Evolutionary conservation across 1,140 invertebrate genomes (phyloP), one percentile per base, ranked within the genome.

Genomic region (Araneus ventricosus): DNA sequence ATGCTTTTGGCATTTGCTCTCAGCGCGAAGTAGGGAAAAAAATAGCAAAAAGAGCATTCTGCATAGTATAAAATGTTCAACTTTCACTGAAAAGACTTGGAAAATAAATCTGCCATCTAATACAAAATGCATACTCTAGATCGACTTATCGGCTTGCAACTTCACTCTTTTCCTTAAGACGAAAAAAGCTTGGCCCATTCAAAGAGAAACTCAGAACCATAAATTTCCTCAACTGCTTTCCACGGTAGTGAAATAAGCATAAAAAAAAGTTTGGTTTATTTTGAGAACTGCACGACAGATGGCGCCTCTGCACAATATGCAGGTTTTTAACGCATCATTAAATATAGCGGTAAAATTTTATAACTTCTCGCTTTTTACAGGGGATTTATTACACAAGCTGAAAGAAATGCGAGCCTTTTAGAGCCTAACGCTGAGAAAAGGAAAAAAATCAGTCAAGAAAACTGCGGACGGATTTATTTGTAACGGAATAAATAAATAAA

Each of bases 271-370:
- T 8, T 10, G 27, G 79, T 90, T 90, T 90, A 84, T 79, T 90
- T 82, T 61, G 20, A 82, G 63, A 82, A 22, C 34, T 39, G 57
- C 0, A 61, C 52, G 63, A 63, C 89, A 90, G 89, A 90, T 90
- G 89, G 79, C 89, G 89, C 89, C 39, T 67, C 20, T 67, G 61
- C 30, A 88, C 86, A 67, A 75, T 4, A 90, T 27, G 75, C 39
- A 22, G 27, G n/a, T 52, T 63, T 84, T 84, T 82, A n/a, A 90
- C 79, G 89, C 30, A 63, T 90, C 89, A 90, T 90, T 90, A 90
- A 90, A 30, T 84, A 61, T 90, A 57, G 89, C 89, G 89, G 89
- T 90, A 90, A 90, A 90, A 80, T 90, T 90, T 90, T 90, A 90
- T 90, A 84, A 90, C 89, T 90, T 90, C 52, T 82, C 79, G 79